phyloP scores from a whole-genome alignment of 2,113 vertebrate genomes.

The Caranx ignobilis region DNA sequence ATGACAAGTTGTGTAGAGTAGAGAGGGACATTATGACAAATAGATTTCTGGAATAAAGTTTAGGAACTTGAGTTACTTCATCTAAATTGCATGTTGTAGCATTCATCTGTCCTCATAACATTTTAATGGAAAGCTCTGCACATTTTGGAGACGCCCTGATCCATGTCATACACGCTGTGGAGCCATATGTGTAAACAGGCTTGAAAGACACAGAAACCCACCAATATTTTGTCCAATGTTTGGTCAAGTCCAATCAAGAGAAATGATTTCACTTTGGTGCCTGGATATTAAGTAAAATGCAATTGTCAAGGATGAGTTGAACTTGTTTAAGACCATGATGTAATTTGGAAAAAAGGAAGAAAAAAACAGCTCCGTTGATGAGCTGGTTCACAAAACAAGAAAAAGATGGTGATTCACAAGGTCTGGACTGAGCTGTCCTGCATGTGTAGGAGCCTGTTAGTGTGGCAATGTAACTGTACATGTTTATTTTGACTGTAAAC shows the following conservation, averaged over 20 bases:
- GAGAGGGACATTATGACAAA: conserved; percentile 21
- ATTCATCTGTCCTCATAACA: conserved; percentile 52
- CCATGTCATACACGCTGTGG: conserved; percentile 13
- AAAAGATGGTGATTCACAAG: conserved; percentile 10
- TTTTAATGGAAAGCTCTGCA: conserved; percentile 42
- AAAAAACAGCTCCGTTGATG: conserved; percentile 22
- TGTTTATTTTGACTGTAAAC: not conserved
- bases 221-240: conserved; percentile 27
- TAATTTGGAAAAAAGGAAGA: conserved; percentile 29
- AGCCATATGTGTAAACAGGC: conserved; percentile 54
- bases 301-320: conserved; percentile 32
- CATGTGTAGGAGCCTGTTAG: not conserved
- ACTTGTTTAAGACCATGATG: conserved; percentile 57
- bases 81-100: conserved; percentile 31
- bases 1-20: conserved; percentile 30
- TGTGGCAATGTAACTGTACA: not conserved
- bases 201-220: conserved; percentile 27
- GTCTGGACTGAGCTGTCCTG: conserved; percentile 1
- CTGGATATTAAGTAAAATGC: conserved; percentile 34
- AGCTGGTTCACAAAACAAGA: conserved; percentile 20
- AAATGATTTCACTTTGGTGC: conserved; percentile 33
- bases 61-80: conserved; percentile 14
- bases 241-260: conserved; percentile 39
- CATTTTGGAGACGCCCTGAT: conserved; percentile 20
- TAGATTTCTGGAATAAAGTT: conserved; percentile 38